These are phyloP conservation scores for Brachypalpus laphriformis DNA, from an alignment of 2,888 invertebrate species.

Conservation along the genomic window DNA sequence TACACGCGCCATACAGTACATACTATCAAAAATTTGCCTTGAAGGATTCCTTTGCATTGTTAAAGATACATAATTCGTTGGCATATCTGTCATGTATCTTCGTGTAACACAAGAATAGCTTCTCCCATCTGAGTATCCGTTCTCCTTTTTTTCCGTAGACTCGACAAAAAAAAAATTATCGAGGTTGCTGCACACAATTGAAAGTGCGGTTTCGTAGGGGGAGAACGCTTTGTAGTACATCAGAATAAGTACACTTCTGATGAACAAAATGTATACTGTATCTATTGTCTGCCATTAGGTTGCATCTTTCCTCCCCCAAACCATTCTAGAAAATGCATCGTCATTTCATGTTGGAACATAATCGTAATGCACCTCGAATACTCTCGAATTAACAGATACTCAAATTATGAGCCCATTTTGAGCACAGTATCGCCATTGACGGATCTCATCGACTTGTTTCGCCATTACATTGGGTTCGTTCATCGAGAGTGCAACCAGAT, in stretches of 20 bases:
- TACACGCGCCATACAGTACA: not conserved
- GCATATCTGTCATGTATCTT: slow-evolving; percentile 55
- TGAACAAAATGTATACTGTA: slow-evolving; percentile 23
- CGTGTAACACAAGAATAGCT: slow-evolving; percentile 54
- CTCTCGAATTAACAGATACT: slow-evolving; percentile 63
- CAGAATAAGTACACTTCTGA: slow-evolving; percentile 51
- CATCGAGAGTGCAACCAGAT: slow-evolving; percentile 10
- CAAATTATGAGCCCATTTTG: slow-evolving; percentile 62
- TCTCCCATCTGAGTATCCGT: slow-evolving; percentile 47
- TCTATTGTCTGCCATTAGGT: slow-evolving; percentile 60
- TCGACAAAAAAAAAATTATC: slow-evolving; percentile 61
- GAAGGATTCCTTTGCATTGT: slow-evolving; percentile 49
- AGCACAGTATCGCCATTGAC: slow-evolving; percentile 55
- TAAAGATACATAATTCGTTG: slow-evolving; percentile 40
- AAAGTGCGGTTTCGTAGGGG: slow-evolving; percentile 63
- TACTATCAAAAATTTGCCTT: not conserved
- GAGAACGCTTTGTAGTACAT: slow-evolving; percentile 59
- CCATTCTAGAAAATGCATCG: slow-evolving; percentile 64
- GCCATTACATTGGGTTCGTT: slow-evolving; percentile 41
- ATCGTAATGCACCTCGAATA: slow-evolving; percentile 40
- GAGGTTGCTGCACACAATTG: slow-evolving; percentile 68
- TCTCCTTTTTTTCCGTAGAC: slow-evolving; percentile 35
- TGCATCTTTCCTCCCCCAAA: not conserved
- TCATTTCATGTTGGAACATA: slow-evolving; percentile 65
- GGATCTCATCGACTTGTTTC: slow-evolving; percentile 50